Conservation (phyloP, 2,888 invertebrate genomes). For the Sesia bembeciformis region DNA sequence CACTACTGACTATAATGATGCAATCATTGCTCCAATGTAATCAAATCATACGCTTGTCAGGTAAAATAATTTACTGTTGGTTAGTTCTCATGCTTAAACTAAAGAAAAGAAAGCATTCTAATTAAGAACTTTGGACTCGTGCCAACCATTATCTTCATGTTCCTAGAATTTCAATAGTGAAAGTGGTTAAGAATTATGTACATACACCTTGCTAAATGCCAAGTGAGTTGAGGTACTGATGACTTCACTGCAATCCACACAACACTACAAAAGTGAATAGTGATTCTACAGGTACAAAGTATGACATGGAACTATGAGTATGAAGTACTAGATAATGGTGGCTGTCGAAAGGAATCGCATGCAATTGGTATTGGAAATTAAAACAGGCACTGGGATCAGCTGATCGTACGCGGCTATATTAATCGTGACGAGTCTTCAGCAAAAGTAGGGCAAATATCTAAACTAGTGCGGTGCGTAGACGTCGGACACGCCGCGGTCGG, state of each 20-base stretch:
- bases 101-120: constrained; percentile 44
- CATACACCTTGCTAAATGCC: too few species aligned
- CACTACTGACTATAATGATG: constrained; percentile 3
- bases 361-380: neutral
- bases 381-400: constrained; percentile 56
- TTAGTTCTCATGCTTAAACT: constrained; percentile 21
- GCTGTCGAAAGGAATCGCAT: neutral
- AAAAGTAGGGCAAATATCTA: constrained; percentile 70
- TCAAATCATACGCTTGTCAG: neutral
- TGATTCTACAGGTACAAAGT: neutral
- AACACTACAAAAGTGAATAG: neutral
- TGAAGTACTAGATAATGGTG: neutral
- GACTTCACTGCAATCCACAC: too few species aligned
- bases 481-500: constrained; percentile 21
- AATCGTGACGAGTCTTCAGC: constrained; percentile 56
- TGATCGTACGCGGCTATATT: constrained; percentile 68
- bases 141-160: constrained; percentile 37
- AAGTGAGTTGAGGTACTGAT: too few species aligned
- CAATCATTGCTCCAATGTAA: neutral
- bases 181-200: constrained; percentile 1
- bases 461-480: constrained; percentile 39
- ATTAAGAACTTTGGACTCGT: constrained; percentile 48
- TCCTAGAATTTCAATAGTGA: constrained; percentile 7
- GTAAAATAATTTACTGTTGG: neutral
- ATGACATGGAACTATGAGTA: neutral